phyloP scores from a whole-genome alignment of 2,797 vertebrate genomes.

The Crenichthys baileyi region DNA sequence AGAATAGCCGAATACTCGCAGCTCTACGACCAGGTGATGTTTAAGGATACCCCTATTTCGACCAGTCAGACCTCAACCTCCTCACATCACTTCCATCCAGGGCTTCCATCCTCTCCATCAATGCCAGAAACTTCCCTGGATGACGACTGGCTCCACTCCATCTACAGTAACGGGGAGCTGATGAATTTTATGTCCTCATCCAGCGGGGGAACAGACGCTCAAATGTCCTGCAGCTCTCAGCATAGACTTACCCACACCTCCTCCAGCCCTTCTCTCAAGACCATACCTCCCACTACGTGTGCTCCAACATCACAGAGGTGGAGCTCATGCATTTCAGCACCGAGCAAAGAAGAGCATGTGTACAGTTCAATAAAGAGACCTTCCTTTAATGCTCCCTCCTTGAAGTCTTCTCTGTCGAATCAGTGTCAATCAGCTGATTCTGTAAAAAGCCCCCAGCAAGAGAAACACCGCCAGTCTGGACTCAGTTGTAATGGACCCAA shows the following conservation, averaged over 20 bases:
- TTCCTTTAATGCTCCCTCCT: constrained; percentile 62
- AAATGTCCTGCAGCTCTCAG: constrained; percentile 55
- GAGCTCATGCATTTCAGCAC: constrained; percentile 86
- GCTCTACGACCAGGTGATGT: constrained; percentile 94
- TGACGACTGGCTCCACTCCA: constrained; percentile 91
- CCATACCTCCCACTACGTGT: constrained; percentile 70
- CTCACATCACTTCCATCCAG: constrained; percentile 60
- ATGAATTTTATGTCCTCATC: constrained; percentile 84
- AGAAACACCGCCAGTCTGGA: constrained; percentile 68
- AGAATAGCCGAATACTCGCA: constrained; percentile 98
- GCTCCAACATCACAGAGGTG: constrained; percentile 83
- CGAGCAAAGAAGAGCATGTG: constrained; percentile 84
- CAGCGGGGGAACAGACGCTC: constrained; percentile 63
- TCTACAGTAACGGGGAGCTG: constrained; percentile 91
- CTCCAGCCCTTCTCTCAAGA: constrained; percentile 88
- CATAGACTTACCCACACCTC: constrained; percentile 79
- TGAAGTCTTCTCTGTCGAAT: constrained; percentile 76
- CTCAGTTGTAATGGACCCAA: constrained; percentile 52
- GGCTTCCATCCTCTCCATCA: constrained; percentile 74
- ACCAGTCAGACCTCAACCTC: constrained; percentile 62
- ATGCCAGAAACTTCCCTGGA: constrained; percentile 75
- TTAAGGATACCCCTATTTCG: constrained; percentile 82
- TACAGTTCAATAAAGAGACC: constrained; percentile 89
- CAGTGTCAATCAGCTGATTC: constrained; percentile 86
- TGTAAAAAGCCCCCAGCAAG: constrained; percentile 74